Conservation (phyloP, 2,113 vertebrate genomes). For the Mixornis gularis region DNA sequence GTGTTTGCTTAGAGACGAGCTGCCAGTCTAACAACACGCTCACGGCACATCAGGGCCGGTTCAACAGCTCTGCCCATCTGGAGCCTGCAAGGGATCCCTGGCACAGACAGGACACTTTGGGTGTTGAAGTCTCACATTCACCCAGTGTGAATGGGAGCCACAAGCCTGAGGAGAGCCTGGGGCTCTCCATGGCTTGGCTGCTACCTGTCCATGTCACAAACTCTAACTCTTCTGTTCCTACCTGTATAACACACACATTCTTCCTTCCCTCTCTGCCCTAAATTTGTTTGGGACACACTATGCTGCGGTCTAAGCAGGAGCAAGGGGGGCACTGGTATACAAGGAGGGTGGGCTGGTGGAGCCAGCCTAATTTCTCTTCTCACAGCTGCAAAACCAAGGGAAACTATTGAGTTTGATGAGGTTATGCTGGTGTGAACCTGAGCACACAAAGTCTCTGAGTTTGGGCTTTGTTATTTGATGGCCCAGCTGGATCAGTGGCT, state of each 20-base stretch:
- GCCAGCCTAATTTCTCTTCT: not conserved
- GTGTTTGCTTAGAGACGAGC: constrained; percentile 52
- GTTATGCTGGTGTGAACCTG: not conserved
- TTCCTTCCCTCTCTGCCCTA: not conserved
- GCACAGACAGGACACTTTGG: not conserved
- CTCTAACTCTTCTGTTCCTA: not conserved
- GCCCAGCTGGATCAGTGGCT: not conserved
- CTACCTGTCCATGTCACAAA: not conserved
- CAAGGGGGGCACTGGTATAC: not conserved
- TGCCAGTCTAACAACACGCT: constrained; percentile 45
- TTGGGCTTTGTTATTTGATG: not conserved
- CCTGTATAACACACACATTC: accelerated
- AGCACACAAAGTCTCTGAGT: not conserved
- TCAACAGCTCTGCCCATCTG: not conserved
- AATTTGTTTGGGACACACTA: not conserved
- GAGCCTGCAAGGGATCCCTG: not conserved
- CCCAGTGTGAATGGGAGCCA: not conserved
- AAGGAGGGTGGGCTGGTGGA: not conserved
- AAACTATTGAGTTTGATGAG: not conserved
- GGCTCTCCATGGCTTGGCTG: not conserved
- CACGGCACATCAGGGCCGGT: not conserved
- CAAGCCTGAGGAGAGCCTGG: not conserved
- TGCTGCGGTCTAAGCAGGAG: not conserved
- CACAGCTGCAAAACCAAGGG: not conserved
- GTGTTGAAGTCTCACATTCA: not conserved